Conservation (phyloP, 2,888 invertebrate species). For the Hesperia comma region DNA sequence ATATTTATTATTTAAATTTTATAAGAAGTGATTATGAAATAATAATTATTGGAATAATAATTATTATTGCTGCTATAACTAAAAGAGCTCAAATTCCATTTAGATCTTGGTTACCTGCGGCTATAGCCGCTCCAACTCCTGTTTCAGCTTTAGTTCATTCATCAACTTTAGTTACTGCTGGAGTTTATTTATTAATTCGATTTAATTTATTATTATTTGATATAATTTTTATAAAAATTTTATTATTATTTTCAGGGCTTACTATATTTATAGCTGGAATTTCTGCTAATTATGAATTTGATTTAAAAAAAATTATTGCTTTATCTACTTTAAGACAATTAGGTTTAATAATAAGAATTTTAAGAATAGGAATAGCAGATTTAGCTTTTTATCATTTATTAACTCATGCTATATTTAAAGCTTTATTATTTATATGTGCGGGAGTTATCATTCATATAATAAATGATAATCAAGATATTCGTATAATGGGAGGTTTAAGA, state of each 20-base stretch:
- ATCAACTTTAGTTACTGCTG: slow-evolving; percentile 91
- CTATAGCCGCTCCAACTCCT: slow-evolving; percentile 90
- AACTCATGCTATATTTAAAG: slow-evolving; percentile 90
- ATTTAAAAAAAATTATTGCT: slow-evolving; percentile 92
- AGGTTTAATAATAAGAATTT: slow-evolving; percentile 88
- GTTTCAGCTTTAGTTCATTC: slow-evolving; percentile 80
- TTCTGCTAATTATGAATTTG: slow-evolving; percentile 86
- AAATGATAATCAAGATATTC: slow-evolving; percentile 87
- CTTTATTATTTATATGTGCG: slow-evolving; percentile 89
- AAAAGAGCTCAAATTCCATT: slow-evolving; percentile 93
- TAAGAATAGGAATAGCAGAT: slow-evolving; percentile 79
- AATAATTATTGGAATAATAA: slow-evolving; percentile 67
- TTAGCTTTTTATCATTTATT: slow-evolving; percentile 89
- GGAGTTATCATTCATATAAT: slow-evolving; percentile 87
- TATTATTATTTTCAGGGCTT: slow-evolving; percentile 82
- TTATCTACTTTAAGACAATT: slow-evolving; percentile 90
- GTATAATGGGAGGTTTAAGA: slow-evolving; percentile 80
- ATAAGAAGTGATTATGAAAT: slow-evolving; percentile 72
- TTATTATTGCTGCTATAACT: slow-evolving; percentile 85
- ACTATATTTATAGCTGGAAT: slow-evolving; percentile 86
- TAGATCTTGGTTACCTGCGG: slow-evolving; percentile 89
- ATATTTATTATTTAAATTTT: slow-evolving; percentile 81
- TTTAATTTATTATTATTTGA: slow-evolving; percentile 81
- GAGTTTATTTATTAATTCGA: slow-evolving; percentile 89
- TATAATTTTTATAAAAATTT: slow-evolving; percentile 69